phyloP scores from a whole-genome alignment of 2,113 vertebrate species.

The Chinchilla lanigera region DNA sequence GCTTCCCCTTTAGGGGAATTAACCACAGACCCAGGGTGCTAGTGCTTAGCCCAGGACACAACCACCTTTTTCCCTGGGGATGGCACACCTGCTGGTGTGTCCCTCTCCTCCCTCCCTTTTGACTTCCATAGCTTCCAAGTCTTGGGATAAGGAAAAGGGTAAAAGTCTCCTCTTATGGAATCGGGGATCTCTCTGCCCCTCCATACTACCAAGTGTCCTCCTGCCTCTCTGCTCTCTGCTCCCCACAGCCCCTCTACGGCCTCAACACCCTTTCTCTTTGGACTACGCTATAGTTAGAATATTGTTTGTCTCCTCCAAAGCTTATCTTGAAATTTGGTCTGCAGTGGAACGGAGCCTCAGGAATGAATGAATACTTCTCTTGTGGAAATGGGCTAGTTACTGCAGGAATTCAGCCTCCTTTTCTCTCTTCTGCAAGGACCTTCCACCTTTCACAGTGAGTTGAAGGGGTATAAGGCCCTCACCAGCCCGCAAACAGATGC shows the following conservation, averaged over 20 bases:
- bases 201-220: background rate
- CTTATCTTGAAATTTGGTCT: background rate
- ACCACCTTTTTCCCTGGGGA: background rate
- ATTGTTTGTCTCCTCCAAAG: background rate
- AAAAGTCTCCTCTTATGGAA: background rate
- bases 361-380: background rate
- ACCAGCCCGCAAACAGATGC: background rate
- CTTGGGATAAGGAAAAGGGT: background rate
- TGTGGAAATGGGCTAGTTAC: background rate
- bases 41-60: background rate
- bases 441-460: background rate
- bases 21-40: background rate
- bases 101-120: background rate
- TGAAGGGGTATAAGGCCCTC: background rate
- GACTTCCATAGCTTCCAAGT: background rate
- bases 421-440: background rate
- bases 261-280: background rate
- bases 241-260: fast-evolving
- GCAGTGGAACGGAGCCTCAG: background rate
- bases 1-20: background rate
- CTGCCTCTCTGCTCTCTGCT: background rate
- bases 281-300: background rate
- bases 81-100: background rate
- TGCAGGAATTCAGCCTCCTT: background rate
- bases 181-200: background rate